These are phyloP conservation scores for Todiramphus saurophagus DNA, from an alignment of 2,113 vertebrate genomes.

Conservation along the genomic window DNA sequence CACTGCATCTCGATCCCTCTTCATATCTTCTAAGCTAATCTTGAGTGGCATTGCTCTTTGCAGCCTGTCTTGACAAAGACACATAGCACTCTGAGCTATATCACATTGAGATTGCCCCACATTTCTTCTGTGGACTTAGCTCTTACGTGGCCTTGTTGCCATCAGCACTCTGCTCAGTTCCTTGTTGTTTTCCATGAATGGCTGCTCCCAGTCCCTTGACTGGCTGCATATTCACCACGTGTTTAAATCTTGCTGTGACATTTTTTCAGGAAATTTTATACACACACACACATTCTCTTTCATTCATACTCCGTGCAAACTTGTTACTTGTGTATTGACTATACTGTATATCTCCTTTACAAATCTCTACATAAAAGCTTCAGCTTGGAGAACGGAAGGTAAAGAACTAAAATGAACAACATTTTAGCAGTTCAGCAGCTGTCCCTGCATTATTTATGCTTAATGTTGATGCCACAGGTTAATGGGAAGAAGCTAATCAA, in stretches of 20 bases:
- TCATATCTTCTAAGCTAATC: neutral
- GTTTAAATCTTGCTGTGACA: neutral
- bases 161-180: neutral
- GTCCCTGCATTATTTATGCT: neutral
- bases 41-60: neutral
- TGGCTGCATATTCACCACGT: accelerated
- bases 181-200: neutral
- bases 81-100: neutral
- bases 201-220: neutral
- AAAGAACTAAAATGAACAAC: neutral
- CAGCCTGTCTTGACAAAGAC: neutral
- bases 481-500: neutral
- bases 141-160: neutral
- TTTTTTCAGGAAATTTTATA: neutral
- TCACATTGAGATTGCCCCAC: neutral
- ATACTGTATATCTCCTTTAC: neutral
- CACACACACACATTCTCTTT: neutral
- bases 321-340: neutral
- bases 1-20: neutral
- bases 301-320: neutral
- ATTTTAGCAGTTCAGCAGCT: neutral
- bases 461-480: neutral
- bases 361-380: neutral
- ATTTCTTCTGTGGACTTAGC: neutral
- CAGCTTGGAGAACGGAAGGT: neutral